These are phyloP conservation scores for Phrynocephalus vlangalii DNA, from an alignment of 2,797 vertebrate genomes.

Conservation along the genomic window DNA sequence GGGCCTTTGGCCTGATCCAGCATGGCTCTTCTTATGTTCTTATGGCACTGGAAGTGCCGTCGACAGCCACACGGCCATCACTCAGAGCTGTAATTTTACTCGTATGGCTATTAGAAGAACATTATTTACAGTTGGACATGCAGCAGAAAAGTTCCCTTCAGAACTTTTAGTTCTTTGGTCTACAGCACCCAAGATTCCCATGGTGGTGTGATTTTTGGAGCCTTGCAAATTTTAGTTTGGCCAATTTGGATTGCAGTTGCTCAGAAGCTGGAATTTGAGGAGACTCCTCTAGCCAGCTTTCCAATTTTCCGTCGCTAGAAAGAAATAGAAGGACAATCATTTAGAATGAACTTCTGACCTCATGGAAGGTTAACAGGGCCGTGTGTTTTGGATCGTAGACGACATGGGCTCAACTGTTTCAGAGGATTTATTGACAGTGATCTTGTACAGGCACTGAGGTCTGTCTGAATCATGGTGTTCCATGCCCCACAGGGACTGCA, in stretches of 20 bases:
- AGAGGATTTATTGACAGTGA: neutral
- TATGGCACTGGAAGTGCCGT: too few relatives aligned
- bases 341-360: neutral
- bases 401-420: neutral
- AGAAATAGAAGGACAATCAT: neutral
- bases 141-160: too few relatives aligned
- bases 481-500: neutral
- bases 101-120: too few relatives aligned
- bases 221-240: neutral
- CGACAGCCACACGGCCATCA: too few relatives aligned
- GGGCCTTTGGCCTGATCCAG: too few relatives aligned
- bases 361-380: neutral
- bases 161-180: too few relatives aligned
- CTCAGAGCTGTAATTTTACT: too few relatives aligned
- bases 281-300: neutral
- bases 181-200: too few relatives aligned
- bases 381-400: neutral
- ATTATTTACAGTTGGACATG: too few relatives aligned
- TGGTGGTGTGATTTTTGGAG: neutral
- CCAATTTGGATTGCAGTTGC: conserved; percentile 13
- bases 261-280: neutral
- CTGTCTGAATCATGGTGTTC: neutral
- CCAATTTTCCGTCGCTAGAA: neutral
- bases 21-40: too few relatives aligned
- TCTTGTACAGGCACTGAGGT: neutral